Base-by-base conservation (phyloP, 2,797 vertebrate species). In the Tenualosa thibaudeaui region DNA sequence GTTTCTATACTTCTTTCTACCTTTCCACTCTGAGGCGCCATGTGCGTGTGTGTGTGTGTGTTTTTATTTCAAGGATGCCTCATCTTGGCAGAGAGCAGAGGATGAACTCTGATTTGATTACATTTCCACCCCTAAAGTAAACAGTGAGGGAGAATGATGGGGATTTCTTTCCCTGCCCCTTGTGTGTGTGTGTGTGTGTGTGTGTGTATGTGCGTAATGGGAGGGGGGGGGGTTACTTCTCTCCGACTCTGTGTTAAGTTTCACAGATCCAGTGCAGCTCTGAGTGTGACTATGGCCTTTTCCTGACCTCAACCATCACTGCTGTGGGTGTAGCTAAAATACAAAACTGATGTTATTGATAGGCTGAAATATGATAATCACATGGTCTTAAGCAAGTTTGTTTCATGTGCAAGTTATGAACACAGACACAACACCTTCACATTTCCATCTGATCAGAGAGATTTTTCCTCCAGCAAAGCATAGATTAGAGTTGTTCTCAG, bases 181-280 rank as follows among this genome's bases (percentile, higher is more conserved):
- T 5, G 31, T 17, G 68, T 15, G 62, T 26, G 62, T 31, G 62
- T 24, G n/a, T 31, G 62, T 31, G 62, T 65, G 60, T 65, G 60
- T 65, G 60, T 65, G 60, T 65, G 58, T 7, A 19, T 60, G 58
- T 60, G 58, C 19, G 58, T 60, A 22, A 1, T 17, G 19, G 19
- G 26, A 1, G 68, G 26, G 4, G 68, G 68, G 68, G 31, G 15
- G 13, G 37, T 2, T 40, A 31, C 31, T 50, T 26, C 24, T 84
- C 53, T 84, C 49, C 51, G 84, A 51, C 49, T 22, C 50, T 71
- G 51, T 51, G 82, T 60, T 75, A 60, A 46, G 54, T 65, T 85
- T 85, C 78, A 78, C 62, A 60, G 58, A 58, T 78, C 10, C 43
- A 81, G 31, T 26, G 50, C 17, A 7, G 81, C 54, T 85, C 81